Percentiles rank a stretch among this genome's conserved stretches.
phyloP scores from a whole-genome alignment of 1,140 invertebrate species.

The Tribolium madens region DNA sequence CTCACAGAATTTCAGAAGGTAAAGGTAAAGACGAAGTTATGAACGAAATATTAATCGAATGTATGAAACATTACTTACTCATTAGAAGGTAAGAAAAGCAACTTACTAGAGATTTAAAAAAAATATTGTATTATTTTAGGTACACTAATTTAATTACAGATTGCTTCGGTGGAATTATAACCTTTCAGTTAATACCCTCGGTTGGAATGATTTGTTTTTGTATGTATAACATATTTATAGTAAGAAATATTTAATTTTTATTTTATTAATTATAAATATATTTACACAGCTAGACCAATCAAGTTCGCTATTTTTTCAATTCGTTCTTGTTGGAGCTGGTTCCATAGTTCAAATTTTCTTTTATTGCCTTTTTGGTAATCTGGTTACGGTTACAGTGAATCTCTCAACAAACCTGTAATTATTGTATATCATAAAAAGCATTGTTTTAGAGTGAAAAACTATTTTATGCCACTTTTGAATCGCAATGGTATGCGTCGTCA shows the following conservation, averaged over 20 bases:
- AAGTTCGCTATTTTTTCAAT: background rate
- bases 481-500: background rate
- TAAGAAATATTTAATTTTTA: background rate
- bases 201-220: background rate
- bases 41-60: background rate
- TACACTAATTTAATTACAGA: background rate
- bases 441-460: background rate
- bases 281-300: background rate
- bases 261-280: too few species aligned
- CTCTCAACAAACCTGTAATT: background rate
- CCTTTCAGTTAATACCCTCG: background rate
- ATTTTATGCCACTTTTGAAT: constrained; percentile 1
- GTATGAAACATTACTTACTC: background rate
- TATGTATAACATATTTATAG: background rate
- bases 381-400: background rate
- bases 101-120: background rate
- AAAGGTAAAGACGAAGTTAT: background rate
- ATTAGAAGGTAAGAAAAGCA: background rate
- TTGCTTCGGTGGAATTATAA: background rate
- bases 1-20: background rate
- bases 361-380: background rate
- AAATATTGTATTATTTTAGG: too few species aligned
- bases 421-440: background rate
- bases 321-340: background rate
- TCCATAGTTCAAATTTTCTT: background rate